These are phyloP conservation scores for Mycetomoellerius zeteki DNA, from an alignment of 1,140 invertebrate species.

Conservation along the genomic window DNA sequence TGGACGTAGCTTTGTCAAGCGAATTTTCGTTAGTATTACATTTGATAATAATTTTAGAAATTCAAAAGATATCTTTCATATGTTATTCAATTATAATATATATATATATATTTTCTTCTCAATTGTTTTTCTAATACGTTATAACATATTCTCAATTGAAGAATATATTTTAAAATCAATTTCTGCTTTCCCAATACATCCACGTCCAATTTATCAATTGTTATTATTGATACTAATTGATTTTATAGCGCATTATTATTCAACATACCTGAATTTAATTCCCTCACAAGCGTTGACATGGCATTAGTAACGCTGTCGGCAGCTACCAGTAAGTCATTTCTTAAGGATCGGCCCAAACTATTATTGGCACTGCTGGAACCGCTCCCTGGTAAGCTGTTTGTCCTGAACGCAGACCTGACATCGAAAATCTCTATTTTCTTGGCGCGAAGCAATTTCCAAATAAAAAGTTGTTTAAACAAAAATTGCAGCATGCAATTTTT, in stretches of 20 bases:
- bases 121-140: neutral
- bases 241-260: constrained; percentile 57
- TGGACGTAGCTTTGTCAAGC: constrained; percentile 35
- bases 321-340: constrained; percentile 95
- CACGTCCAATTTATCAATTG: constrained; percentile 55
- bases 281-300: constrained; percentile 97
- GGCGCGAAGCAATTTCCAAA: constrained; percentile 83
- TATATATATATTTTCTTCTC: neutral
- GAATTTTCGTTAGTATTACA: neutral
- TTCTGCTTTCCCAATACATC: neutral
- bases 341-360: constrained; percentile 89
- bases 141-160: neutral
- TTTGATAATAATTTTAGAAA: neutral
- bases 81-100: constrained; percentile 3
- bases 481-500: constrained; percentile 66
- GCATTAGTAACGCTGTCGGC: constrained; percentile 98
- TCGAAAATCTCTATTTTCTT: constrained; percentile 86
- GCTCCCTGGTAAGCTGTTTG: constrained; percentile 86
- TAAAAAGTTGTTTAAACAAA: constrained; percentile 68
- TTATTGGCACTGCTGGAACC: constrained; percentile 86
- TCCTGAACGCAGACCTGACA: constrained; percentile 87
- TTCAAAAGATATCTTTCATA: neutral
- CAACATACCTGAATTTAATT: constrained; percentile 95
- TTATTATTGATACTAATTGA: constrained; percentile 60
- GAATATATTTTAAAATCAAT: neutral